Base-by-base conservation (phyloP, 2,888 invertebrate genomes). In the Drymonia ruficornis region DNA sequence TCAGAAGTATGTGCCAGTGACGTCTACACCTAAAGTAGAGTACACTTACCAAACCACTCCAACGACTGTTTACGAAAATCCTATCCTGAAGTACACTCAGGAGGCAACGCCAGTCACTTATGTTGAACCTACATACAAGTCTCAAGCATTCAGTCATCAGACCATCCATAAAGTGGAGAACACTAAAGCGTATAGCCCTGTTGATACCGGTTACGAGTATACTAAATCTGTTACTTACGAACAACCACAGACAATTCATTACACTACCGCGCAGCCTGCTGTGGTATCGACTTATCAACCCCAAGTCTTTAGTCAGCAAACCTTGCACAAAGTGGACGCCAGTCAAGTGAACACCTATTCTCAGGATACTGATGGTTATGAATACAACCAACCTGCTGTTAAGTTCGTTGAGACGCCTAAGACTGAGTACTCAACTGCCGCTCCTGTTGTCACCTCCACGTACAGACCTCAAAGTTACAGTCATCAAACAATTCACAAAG, bases 1-100 rank as follows among this genome's bases (percentile, higher is more conserved):
- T 2, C 80, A 85, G 49, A 72, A 78, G 6, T 60, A 73, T 38
- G 72, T 83, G 8, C 78, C 82, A 36, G 75, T 87, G 34, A 83
- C 86, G 36, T 82, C 89, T 8, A 87, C 91, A 28, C 74, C 91
- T 46, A 65, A 72, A 56, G 74, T 86, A 16, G 77, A 83, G 55
- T 67, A 84, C 42, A 70, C 77, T 34, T 87, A 89, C 52, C 85
- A 88, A 59, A 80, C 85, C 49, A 87, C 90, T 40, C 78, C 87
- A 28, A 85, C 88, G 2, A 80, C 89, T 15, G 59, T 84, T 15
- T 89, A 91, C 56, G 79, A 89, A 67, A 91, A 91, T 61, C 91
- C 91, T 3, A 76, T 91, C 15, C 55, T 87, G 8, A 77, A 87
- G 64, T 90, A 86, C 55, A 81, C 80, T 4, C 80, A 87, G 67